Base-by-base conservation (phyloP, 1,140 invertebrate genomes). In the Zelostemma sp. region DNA sequence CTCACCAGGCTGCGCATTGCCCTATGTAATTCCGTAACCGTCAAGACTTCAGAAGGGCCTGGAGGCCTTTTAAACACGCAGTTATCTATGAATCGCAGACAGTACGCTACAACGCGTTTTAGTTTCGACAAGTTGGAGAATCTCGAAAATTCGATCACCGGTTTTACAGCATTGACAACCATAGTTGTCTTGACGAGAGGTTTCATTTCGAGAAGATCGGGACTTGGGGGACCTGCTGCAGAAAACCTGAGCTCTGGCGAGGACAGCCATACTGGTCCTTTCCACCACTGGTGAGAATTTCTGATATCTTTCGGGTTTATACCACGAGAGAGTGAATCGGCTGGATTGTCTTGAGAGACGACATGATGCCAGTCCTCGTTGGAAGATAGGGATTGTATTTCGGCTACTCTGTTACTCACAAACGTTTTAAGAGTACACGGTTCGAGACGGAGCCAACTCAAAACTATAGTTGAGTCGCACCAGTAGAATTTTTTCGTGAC, bases 321-420 rank as follows among this genome's bases (percentile, higher is more conserved):
- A 21, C 86, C 85, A 54, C 85, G 68, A 6, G 85, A 28, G 72
- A 63, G 8, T 70, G 45, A 63, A 74, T 88, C 86, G 1, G 84
- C 85, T 18, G 85, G 84, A 73, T 88, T 88, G 0, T 83, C 54
- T 33, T 54, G 45, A 0, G 80, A 74, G 6, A 41, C 12, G 1
- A 87, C 76, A 62, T 88, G 81, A 18, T 45, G 17, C 87, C 85
- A 88, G 17, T 81, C 54, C 9, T 43, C 31, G 3, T 40, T n/a
- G 1, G 55, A 41, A 11, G 75, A 55, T 9, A 59, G 40, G 14
- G 53, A 48, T 21, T 75, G 66, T 21, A 85, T 83, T 58, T 77
- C 64, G 0, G 65, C 17, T 1, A 83, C 76, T 14, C 81, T 47
- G 77, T 85, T 84, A 1, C 69, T 68, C 1, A 81, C 78, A 45